Base-by-base conservation (phyloP, 2,113 vertebrate species). In the Hyla sarda region DNA sequence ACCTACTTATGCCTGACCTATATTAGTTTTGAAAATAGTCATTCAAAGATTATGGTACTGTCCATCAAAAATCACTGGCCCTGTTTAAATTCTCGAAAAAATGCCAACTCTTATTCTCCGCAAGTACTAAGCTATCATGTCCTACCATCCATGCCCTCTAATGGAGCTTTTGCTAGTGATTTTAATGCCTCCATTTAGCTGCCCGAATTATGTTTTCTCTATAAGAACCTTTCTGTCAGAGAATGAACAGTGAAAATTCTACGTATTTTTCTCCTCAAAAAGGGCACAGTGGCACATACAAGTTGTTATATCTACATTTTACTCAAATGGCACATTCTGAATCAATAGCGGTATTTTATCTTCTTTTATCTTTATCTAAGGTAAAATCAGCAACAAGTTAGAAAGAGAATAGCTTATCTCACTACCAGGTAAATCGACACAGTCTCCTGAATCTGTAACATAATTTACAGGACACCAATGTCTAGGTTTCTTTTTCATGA, bases 311-410 rank as follows among this genome's bases (percentile, higher is more conserved):
- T 78, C 76, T 78, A 58, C 76, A 78, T 78, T 78, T 78, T 34
- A 78, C 76, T 78, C 76, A 78, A 78, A 78, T 58, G 30, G 76
- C 76, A 78, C 76, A 56, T 78, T 23, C 9, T 78, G 52, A 78
- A 78, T 78, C 52, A 78, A 78, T 78, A 58, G 52, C 21, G 23
- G 52, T 78, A 56, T 78, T 78, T 78, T 58, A 78, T 56, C 50
- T 56, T 41, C n/a, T 78, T 78, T 78, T 58, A 78, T 56, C 50
- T 56, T 41, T n/a, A n/a, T 77, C 32, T 58, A 78, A 56, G 48
- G 54, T 77, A 77, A 74, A 54, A 54, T 77, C 75, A 32, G 30
- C 21, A 58, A 78, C 52, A 19, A 37, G 48, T 77, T 54, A 54
- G 76, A 52, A 78, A 32, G 30, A 58, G 52, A 78, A 54, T 58